Conservation (phyloP, 2,113 vertebrate species). For the Nematolebias whitei region DNA sequence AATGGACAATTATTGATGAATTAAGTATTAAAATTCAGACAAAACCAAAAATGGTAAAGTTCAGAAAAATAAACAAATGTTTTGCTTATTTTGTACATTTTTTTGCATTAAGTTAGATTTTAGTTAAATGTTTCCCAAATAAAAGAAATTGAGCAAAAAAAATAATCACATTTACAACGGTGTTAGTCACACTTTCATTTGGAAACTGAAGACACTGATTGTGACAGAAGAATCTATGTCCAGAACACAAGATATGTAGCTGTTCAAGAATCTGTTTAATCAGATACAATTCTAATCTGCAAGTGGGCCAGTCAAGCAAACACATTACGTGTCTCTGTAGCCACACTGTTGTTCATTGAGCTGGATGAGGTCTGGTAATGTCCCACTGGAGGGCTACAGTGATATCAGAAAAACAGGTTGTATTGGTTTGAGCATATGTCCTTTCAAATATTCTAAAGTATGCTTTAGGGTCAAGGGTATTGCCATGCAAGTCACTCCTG, state of each 20-base stretch:
- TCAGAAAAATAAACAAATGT: not conserved
- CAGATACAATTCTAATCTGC: not conserved
- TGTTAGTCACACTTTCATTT: not conserved
- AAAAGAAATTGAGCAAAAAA: not conserved
- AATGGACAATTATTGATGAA: not conserved
- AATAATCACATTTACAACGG: not conserved
- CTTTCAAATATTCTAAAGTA: not conserved
- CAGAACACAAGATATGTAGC: conserved; percentile 1
- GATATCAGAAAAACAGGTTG: not conserved
- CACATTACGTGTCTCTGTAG: not conserved
- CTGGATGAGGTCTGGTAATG: not conserved
- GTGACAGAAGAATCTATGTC: not conserved
- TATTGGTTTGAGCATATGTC: not conserved
- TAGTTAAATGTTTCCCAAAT: too few species aligned
- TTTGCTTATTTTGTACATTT: not conserved
- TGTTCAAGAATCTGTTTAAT: not conserved
- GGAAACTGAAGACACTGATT: not conserved
- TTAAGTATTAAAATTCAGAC: not conserved
- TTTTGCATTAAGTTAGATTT: not conserved
- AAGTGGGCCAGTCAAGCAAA: not conserved
- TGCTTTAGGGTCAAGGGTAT: not conserved
- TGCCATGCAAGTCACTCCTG: not conserved
- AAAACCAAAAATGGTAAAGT: not conserved
- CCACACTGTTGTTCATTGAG: not conserved
- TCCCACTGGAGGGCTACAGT: not conserved